Base-by-base conservation (phyloP, 2,113 vertebrate genomes). In the Podarcis cretensis region DNA sequence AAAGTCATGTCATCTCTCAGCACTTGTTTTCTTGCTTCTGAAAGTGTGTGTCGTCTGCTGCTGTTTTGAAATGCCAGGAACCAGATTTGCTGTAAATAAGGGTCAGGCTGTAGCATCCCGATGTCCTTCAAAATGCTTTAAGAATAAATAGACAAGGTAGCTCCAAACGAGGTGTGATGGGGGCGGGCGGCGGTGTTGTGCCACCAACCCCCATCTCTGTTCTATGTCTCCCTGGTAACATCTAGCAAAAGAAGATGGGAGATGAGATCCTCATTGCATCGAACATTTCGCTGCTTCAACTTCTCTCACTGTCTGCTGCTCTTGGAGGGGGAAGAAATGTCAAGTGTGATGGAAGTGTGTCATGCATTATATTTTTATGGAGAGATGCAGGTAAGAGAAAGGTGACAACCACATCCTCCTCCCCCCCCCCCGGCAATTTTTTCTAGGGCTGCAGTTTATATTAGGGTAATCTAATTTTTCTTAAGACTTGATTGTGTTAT, bases 1-100 rank as follows among this genome's bases (percentile, higher is more conserved):
- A 35, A 13, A 57, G 9, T 10, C 27, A 65, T 1, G 21, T 43
- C 6, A 25, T 43, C 57, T 30, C 57, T 27, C n/a, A 20, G 30
- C 30, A 71, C 9, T 84, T 32, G 40, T 21, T 76, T 43, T 65
- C 59, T 66, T 37, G 5, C 59, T 85, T 65, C 32, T 4, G 3
- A 37, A 37, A 75, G 37, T n/a, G 57, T 30, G 40, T 13, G 1
- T 82, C 32, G 21, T 66, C 59, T 14, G 59, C 13, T 20, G 18
- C 59, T 66, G n/a, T 66, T 66, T 85, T 20, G 35, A 86, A 86
- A 66, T 86, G 59, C n/a, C 84, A 85, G 57, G 54, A 18, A 21
- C 14, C 13, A 12, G 59, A 65, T 43, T 77, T 77, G 37, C 59
- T 66, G 40, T 65, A 78, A 77, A 20, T 23, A 65, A 48, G 37